Percentiles rank a stretch among this genome's conserved stretches.
phyloP scores from a whole-genome alignment of 2,797 vertebrate species.

The Malacoraja senta region DNA sequence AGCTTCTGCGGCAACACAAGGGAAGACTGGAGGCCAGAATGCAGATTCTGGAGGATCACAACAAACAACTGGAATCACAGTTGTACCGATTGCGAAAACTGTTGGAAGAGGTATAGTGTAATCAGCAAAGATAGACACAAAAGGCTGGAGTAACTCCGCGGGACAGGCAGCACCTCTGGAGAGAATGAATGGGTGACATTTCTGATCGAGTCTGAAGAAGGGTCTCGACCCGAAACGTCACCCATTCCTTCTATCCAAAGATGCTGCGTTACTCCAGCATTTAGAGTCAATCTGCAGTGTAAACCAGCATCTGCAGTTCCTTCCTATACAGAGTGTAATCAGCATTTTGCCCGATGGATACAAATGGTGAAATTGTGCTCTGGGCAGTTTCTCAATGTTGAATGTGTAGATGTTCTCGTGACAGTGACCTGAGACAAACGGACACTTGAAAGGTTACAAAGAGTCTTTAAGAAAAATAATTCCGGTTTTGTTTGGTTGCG shows the following conservation, averaged over 20 bases:
- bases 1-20: slow-evolving; percentile 90
- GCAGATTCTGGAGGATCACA: slow-evolving; percentile 96
- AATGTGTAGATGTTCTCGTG: too few relatives aligned
- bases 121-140: neutral
- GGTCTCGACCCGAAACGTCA: too few relatives aligned
- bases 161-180: too few relatives aligned
- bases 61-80: slow-evolving; percentile 93
- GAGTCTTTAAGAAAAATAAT: neutral
- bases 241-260: too few relatives aligned
- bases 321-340: too few relatives aligned
- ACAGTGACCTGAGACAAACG: neutral
- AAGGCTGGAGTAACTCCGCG: too few relatives aligned
- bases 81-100: slow-evolving; percentile 86
- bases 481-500: neutral
- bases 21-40: slow-evolving; percentile 89
- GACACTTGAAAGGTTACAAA: neutral
- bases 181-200: too few relatives aligned
- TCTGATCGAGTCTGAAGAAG: too few relatives aligned
- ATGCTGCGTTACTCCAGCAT: too few relatives aligned
- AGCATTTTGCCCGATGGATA: neutral
- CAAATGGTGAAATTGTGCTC: neutral
- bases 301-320: too few relatives aligned
- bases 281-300: too few relatives aligned
- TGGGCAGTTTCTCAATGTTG: neutral
- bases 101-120: slow-evolving; percentile 76